Evolutionary conservation across 2,797 vertebrate species (phyloP), one percentile per base, ranked within the genome.

Genomic region (Pseudochromis fuscus): DNA sequence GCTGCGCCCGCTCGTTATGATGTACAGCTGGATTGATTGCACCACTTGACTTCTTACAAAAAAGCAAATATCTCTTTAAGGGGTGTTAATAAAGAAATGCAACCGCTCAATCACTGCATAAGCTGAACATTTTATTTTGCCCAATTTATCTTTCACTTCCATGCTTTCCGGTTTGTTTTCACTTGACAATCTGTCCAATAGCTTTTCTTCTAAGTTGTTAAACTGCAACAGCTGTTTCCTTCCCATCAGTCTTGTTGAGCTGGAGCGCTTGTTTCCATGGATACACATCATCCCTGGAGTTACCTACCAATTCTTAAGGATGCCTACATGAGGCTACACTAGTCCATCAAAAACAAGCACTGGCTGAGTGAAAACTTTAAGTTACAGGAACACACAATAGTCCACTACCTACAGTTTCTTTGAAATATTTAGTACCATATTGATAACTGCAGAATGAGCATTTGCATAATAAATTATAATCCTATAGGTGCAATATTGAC

Each of bases 11-110:
- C 19, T 73, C 50, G 28, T 59, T 46, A 37, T 48, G 16, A 38
- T 33, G 13, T 42, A 49, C 23, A 68, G 49, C 64, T 40, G 42
- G 35, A 57, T 37, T 42, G 44, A 50, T 25, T 59, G 31, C 3
- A 23, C 11, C 1, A 19, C 19, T 37, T 16, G 2, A 24, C 11
- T 31, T 27, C 27, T 44, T 3, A 0, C 7, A 16, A 59, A 42
- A 12, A 6, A 50, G 52, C 18, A 40, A 53, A 75, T 5, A 0
- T 16, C 12, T 10, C 45, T 58, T 18, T 23, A 35, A 19, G 1
- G 18, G 15, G 33, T 7, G 2, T 11, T 57, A 1, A 31, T 30
- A 13, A 4, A 18, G 15, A 31, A 46, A 57, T 25, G 2, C 25
- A 11, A 58, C 4, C 16, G 13, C 4, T 40, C 46, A 3, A 18